These are phyloP conservation scores for Blennius ocellaris DNA, from an alignment of 2,113 vertebrate genomes.

Conservation along the genomic window DNA sequence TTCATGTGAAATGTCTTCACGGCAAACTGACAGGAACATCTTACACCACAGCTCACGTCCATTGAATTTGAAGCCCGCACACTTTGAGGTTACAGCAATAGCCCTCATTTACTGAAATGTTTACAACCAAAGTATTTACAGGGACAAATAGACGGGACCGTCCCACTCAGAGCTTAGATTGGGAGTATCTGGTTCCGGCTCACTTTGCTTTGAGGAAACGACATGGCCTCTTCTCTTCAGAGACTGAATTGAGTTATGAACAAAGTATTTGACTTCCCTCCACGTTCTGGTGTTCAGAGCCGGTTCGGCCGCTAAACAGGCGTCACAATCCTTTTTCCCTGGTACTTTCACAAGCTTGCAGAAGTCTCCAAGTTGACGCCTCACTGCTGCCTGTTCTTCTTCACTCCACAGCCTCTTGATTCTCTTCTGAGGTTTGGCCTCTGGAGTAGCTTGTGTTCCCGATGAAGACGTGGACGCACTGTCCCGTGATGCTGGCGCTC, in stretches of 20 bases:
- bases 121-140: constrained; percentile 52
- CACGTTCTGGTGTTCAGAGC: constrained; percentile 72
- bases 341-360: constrained; percentile 72
- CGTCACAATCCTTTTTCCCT: constrained; percentile 79
- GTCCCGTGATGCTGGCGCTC: constrained; percentile 8
- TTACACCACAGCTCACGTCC: constrained; percentile 17
- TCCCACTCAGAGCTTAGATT: constrained; percentile 67
- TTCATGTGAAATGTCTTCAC: not conserved
- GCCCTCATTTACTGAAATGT: not conserved
- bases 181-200: constrained; percentile 52
- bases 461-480: constrained; percentile 2
- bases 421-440: constrained; percentile 67
- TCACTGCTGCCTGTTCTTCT: constrained; percentile 74
- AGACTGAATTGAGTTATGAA: constrained; percentile 78
- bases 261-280: constrained; percentile 79
- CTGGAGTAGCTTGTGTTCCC: not conserved
- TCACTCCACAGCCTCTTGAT: constrained; percentile 71
- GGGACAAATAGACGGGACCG: constrained; percentile 76
- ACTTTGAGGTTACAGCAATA: constrained; percentile 22
- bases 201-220: constrained; percentile 39
- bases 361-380: constrained; percentile 74
- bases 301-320: constrained; percentile 76
- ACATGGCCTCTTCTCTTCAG: constrained; percentile 62
- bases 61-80: constrained; percentile 10
- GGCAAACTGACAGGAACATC: constrained; percentile 16